Conservation (phyloP, 2,113 vertebrate species). For the Podarcis muralis region DNA sequence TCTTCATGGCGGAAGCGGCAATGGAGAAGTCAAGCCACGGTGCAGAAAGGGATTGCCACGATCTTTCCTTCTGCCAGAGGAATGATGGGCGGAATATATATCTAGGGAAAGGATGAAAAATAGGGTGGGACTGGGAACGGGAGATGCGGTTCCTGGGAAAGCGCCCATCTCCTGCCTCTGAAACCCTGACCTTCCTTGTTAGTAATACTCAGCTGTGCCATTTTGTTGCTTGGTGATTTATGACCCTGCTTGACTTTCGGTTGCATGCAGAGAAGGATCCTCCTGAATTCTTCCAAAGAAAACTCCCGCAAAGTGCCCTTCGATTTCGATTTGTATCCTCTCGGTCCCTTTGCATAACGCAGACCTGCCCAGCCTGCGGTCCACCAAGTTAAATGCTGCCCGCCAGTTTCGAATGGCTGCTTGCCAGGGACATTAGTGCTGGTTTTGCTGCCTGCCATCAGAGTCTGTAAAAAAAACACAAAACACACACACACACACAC, state of each 20-base stretch:
- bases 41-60: not conserved
- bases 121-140: conserved; percentile 26
- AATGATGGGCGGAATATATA: conserved; percentile 31
- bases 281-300: not conserved
- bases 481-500: no score
- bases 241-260: not conserved
- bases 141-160: not conserved
- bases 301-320: not conserved
- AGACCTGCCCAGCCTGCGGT: not conserved
- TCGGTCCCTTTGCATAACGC: not conserved
- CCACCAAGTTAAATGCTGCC: not conserved
- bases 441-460: not conserved
- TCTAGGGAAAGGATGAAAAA: conserved; percentile 32
- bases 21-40: conserved; percentile 9
- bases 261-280: not conserved
- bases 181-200: not conserved
- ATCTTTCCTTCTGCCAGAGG: not conserved
- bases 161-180: conserved; percentile 18
- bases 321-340: not conserved
- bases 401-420: not conserved
- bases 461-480: no score
- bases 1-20: conserved; percentile 60
- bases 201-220: not conserved
- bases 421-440: not conserved
- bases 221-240: conserved; percentile 1